Evolutionary conservation across 2,113 vertebrate species (phyloP).

Genomic region (Phalacrocorax carbo): DNA sequence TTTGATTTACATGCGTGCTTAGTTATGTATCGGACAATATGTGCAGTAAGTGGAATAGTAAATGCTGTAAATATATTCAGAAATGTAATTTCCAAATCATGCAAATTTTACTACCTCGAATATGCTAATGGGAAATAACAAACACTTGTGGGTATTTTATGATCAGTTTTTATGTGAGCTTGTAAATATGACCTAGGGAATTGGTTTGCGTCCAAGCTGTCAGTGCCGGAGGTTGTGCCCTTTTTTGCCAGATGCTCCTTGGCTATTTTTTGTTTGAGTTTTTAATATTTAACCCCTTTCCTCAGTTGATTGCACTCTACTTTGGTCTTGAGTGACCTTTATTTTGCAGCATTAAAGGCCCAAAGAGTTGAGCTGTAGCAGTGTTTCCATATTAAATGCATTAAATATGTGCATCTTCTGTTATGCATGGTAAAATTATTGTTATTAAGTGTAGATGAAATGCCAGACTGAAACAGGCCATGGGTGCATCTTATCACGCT

Average conservation of each 20-base stretch:
- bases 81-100: not conserved
- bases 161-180: not conserved
- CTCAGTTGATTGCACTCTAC: not conserved
- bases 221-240: not conserved
- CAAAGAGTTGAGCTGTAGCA: not conserved
- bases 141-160: not conserved
- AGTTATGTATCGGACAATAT: not conserved
- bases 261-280: not conserved
- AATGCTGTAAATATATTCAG: not conserved
- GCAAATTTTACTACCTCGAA: not conserved
- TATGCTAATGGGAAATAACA: not conserved
- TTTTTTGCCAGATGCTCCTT: slow-evolving; percentile 1
- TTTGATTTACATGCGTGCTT: not conserved
- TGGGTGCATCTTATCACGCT: not conserved
- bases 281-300: slow-evolving; percentile 50
- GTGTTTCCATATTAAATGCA: not conserved
- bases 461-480: not conserved
- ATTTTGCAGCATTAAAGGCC: not conserved
- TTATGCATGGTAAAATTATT: not conserved
- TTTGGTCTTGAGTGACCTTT: slow-evolving; percentile 17
- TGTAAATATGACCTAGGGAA: not conserved
- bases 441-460: not conserved
- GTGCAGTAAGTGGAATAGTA: not conserved
- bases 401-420: not conserved
- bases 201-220: not conserved